These are phyloP conservation scores for Peromyscus melanophrys DNA, from an alignment of 2,797 vertebrate genomes.

Conservation along the genomic window DNA sequence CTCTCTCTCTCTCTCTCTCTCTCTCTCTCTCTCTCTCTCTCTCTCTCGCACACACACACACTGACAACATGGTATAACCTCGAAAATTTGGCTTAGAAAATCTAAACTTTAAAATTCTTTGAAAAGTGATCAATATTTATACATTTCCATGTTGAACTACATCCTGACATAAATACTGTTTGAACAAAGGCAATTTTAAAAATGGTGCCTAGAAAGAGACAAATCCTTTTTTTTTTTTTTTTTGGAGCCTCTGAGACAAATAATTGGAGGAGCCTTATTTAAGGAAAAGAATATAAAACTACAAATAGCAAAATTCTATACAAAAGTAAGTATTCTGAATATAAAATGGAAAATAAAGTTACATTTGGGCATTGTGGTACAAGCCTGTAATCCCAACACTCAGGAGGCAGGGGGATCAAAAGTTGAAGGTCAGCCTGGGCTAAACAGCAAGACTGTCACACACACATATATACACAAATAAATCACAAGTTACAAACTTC, in stretches of 20 bases:
- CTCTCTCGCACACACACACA: not conserved
- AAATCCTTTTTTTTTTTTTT: not conserved
- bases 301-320: constrained; percentile 57
- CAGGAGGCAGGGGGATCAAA: too few relatives aligned
- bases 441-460: not conserved
- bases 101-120: constrained; percentile 43
- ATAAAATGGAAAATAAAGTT: constrained; percentile 43
- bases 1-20: too few relatives aligned
- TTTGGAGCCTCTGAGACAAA: constrained; percentile 41
- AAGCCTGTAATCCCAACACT: not conserved
- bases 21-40: too few relatives aligned
- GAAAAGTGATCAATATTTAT: constrained; percentile 51
- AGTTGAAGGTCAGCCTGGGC: not conserved
- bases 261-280: not conserved
- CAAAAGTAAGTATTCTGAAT: constrained; percentile 53
- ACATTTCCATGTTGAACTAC: not conserved
- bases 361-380: not conserved
- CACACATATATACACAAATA: not conserved
- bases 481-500: not conserved
- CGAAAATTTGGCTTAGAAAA: constrained; percentile 66
- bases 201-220: constrained; percentile 59
- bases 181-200: constrained; percentile 50
- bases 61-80: not conserved
- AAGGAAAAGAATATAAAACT: constrained; percentile 53
- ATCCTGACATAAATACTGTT: constrained; percentile 55